Evolutionary conservation across 2,113 vertebrate species (phyloP), one percentile per base, ranked within the genome.

Genomic region (Percopsis transmontana): DNA sequence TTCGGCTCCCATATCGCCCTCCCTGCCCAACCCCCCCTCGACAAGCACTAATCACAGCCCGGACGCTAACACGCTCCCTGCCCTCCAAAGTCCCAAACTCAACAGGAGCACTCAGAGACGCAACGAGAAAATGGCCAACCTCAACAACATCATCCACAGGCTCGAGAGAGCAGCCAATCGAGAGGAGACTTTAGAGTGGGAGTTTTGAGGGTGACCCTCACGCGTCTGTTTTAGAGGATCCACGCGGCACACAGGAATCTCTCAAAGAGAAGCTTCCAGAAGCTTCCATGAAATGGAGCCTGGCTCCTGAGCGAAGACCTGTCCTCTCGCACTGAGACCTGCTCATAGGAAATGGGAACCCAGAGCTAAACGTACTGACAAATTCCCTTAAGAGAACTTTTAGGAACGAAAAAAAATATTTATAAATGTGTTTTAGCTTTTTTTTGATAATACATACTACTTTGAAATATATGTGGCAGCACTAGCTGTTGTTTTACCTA

Each of bases 51-150:
- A 77, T 72, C 91, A 87, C 64, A 91, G 89, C 72, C 85, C 85
- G 64, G 93, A 94, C 79, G 82, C 91, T 1, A 88, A 83, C 67
- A 71, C 75, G 0, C 70, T 86, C 0, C 91, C 93, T 20, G 83
- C 87, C 52, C 90, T 92, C 5, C 91, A 91, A 18, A 80, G 92
- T 51, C 73, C 93, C 74, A 96, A 94, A 88, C 92, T 92, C 70
- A 97, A 92, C 87, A 93, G 93, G 81, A 96, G 91, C 87, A 87
- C 92, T 84, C 96, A 97, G 89, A 94, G 95, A 89, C 94, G 97
- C 80, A 95, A 95, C 0, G 96, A 99, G 91, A 99, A 99, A 92
- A 97, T 98, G 96, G 97, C 97, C 79, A 99, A 99, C 90, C 94
- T 99, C 84, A 98, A 97, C 92, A 99, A 95, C 92, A 99, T 99